phyloP scores from a whole-genome alignment of 2,888 invertebrate genomes.

The Rhagonycha lutea region DNA sequence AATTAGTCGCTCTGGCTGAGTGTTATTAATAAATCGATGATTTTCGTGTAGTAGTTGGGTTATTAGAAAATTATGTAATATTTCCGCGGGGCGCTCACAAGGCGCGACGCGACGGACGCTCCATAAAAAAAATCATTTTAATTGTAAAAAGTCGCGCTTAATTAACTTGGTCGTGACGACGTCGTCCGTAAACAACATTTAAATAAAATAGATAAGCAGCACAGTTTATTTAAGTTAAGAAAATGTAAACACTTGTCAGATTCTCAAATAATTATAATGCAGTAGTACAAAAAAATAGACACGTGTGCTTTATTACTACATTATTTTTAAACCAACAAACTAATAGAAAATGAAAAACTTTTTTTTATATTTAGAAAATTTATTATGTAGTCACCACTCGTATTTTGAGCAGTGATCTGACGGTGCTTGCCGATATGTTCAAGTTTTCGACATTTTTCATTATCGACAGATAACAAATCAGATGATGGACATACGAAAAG shows the following conservation, averaged over 20 bases:
- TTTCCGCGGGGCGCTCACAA: not conserved
- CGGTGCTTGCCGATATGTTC: not conserved
- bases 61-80: slow-evolving; percentile 2
- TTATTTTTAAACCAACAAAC: not conserved
- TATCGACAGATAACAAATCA: not conserved
- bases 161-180: not conserved
- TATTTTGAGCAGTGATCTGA: not conserved
- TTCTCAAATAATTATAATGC: not conserved
- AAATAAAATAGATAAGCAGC: not conserved
- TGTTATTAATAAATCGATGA: slow-evolving; percentile 1
- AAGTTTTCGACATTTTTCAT: not conserved
- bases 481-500: not conserved
- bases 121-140: not conserved
- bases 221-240: not conserved
- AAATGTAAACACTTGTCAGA: not conserved
- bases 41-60: not conserved
- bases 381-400: not conserved
- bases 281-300: not conserved
- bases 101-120: not conserved
- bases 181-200: not conserved
- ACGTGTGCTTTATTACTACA: not conserved
- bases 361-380: not conserved
- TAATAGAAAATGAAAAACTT: not conserved
- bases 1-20: slow-evolving; percentile 14
- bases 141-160: not conserved